Percentiles rank a stretch among this genome's conserved stretches.
phyloP scores from a whole-genome alignment of 2,888 invertebrate genomes.

The Macrosoma leucophasiata region DNA sequence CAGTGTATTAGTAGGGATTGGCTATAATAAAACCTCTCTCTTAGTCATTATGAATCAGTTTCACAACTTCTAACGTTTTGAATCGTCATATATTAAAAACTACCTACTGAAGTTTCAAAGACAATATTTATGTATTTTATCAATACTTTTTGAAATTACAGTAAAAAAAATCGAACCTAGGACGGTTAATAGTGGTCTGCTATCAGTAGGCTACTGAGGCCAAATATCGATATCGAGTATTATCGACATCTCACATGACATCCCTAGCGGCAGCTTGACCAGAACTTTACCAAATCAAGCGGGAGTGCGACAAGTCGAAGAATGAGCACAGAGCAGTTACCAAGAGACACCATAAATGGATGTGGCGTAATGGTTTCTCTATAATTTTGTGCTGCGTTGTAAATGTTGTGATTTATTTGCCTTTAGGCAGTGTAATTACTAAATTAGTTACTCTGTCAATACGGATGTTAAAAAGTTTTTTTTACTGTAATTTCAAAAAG shows the following conservation, averaged over 20 bases:
- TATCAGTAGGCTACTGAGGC: background rate
- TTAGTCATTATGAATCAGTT: too few species aligned
- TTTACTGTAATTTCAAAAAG: too few species aligned
- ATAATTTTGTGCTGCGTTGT: too few species aligned
- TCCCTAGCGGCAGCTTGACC: conserved; percentile 48
- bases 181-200: background rate
- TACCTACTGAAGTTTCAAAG: too few species aligned
- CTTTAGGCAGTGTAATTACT: conserved; percentile 8
- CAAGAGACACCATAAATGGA: too few species aligned
- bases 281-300: conserved; percentile 64
- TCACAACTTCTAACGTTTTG: too few species aligned
- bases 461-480: background rate
- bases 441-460: background rate
- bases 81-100: too few species aligned
- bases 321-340: conserved; percentile 37
- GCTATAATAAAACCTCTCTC: too few species aligned
- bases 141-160: too few species aligned
- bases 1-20: too few species aligned
- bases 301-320: conserved; percentile 44
- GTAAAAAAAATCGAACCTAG: background rate
- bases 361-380: too few species aligned
- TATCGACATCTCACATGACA: conserved; percentile 17
- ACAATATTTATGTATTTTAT: too few species aligned
- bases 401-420: background rate
- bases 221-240: conserved; percentile 13